Evolutionary conservation across 2,888 invertebrate genomes (phyloP), one percentile per base, ranked within the genome.

Genomic region (Acrobasis repandana): DNA sequence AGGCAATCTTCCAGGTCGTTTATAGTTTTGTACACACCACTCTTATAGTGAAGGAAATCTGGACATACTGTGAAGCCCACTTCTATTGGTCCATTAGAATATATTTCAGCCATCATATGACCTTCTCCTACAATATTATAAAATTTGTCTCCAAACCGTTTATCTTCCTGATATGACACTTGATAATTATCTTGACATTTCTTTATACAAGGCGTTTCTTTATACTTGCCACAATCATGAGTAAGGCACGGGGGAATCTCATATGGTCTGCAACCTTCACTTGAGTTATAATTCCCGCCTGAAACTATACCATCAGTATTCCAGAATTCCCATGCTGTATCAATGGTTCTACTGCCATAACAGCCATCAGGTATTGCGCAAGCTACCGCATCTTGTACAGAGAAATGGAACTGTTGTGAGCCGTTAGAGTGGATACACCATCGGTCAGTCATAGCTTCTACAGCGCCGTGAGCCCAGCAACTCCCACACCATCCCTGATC

Each of bases 391-490:
- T 96, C 95, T 20, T 96, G 94, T 0, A 96, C 61, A 10, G 63
- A 61, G 48, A 63, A 63, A 96, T 94, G 94, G 72, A 95, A 93
- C 0, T 85, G 73, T 16, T 28, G 28, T 28, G 90, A 85, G 2
- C 93, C 95, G 10, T 94, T 90, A 0, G 95, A 94, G 69, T 94
- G 94, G 73, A 97, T 96, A 81, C 97, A 97, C 20, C 94, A 93
- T 58, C 97, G 90, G 84, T 97, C 97, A 1, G 96, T 95, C 94
- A 96, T 96, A 0, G 96, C 95, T 81, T 95, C 95, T 0, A 95
- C 96, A 9, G 96, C 96, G 20, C 95, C 96, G 80, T 96, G 95
- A 0, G 96, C 96, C 96, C 96, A 97, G 83, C 97, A 97, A 8
- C 96, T 96, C 16, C 97, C 97, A 79, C 97, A 97, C n/a, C 94